phyloP scores from a whole-genome alignment of 2,113 vertebrate genomes.

The Oreochromis tanganicae region DNA sequence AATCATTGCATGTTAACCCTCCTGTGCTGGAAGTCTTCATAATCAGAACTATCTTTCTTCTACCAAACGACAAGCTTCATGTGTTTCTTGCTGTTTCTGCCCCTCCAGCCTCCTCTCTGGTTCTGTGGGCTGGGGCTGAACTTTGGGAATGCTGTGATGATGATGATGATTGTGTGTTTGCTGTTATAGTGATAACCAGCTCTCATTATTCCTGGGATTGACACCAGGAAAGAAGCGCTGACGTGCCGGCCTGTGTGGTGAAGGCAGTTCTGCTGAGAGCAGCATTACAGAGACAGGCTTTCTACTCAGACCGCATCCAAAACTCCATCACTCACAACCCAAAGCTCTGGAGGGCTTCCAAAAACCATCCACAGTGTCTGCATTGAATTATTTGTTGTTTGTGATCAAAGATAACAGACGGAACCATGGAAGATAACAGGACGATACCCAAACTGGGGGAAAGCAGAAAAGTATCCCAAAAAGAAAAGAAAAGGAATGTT shows the following conservation, averaged over 20 bases:
- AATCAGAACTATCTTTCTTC: neutral
- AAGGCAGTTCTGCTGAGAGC: neutral
- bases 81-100: neutral
- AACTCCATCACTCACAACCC: neutral
- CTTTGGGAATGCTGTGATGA: neutral
- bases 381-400: neutral
- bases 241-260: neutral
- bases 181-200: neutral
- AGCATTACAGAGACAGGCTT: neutral
- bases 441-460: neutral
- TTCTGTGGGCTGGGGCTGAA: neutral
- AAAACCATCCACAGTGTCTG: neutral
- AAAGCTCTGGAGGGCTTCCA: neutral
- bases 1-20: neutral
- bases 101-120: neutral
- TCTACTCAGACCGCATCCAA: neutral
- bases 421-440: neutral
- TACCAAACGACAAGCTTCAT: neutral
- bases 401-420: neutral
- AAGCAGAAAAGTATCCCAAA: neutral
- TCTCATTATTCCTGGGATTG: neutral
- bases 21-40: neutral
- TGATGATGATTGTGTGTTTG: neutral
- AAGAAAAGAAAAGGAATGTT: neutral
- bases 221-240: neutral